Percentiles rank a stretch among this genome's conserved stretches.
Conservation (phyloP, 2,888 invertebrate species). For the Dichetophora obliterata region DNA sequence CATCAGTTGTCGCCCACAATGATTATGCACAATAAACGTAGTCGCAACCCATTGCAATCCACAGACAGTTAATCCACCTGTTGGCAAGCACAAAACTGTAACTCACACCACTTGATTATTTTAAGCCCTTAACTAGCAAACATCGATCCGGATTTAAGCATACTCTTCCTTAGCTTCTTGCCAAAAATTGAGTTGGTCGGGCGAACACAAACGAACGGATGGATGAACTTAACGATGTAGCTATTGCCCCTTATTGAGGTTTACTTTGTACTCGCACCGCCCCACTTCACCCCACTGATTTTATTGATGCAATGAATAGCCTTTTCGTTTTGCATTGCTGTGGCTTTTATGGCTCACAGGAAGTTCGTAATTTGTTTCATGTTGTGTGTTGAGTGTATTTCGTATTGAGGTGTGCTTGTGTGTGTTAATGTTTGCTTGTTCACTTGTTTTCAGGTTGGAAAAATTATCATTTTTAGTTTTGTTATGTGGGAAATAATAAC, state of each 20-base stretch:
- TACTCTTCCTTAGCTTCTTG: too few species aligned
- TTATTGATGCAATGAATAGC: not conserved
- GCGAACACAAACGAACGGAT: too few species aligned
- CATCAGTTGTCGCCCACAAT: not conserved
- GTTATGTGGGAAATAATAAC: not conserved
- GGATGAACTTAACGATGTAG: too few species aligned
- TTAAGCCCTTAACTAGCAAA: too few species aligned
- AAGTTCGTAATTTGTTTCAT: not conserved
- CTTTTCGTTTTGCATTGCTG: not conserved
- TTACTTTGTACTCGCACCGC: not conserved
- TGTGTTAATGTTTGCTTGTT: not conserved
- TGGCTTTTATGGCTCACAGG: not conserved
- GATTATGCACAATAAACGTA: not conserved
- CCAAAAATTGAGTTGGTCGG: too few species aligned
- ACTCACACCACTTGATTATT: too few species aligned
- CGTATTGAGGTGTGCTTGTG: not conserved
- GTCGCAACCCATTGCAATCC: not conserved
- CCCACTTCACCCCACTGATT: not conserved
- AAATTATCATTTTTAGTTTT: not conserved
- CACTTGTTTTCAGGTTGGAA: too few species aligned
- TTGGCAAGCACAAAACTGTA: too few species aligned
- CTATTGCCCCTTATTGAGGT: not conserved
- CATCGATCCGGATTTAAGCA: too few species aligned
- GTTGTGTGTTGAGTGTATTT: not conserved
- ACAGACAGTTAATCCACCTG: not conserved